Conservation (phyloP, 2,888 invertebrate species). For the Melipona beecheii region DNA sequence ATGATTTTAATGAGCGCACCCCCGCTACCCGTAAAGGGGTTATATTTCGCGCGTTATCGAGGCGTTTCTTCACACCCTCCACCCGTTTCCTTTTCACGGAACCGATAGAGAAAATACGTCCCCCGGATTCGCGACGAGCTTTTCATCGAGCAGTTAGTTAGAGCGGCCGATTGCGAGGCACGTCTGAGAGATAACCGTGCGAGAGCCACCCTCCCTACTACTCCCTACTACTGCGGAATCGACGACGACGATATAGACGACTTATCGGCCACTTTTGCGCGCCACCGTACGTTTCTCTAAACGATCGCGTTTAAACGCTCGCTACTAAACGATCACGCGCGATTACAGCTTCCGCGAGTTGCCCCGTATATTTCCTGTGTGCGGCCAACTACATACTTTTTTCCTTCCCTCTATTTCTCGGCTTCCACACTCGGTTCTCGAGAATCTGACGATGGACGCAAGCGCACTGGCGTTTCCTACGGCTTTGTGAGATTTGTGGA, state of each 20-base stretch:
- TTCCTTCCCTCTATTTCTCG: fast-evolving
- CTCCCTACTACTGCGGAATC: constrained; percentile 39
- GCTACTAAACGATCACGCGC: constrained; percentile 41
- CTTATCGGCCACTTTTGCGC: constrained; percentile 58
- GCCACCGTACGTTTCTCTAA: constrained; percentile 44
- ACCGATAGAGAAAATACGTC: constrained; percentile 27
- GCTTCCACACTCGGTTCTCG: background rate
- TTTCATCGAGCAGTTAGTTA: constrained; percentile 84
- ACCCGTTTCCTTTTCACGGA: background rate
- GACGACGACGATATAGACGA: constrained; percentile 54
- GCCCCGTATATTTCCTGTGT: constrained; percentile 24
- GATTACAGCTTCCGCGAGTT: constrained; percentile 47
- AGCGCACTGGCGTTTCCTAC: background rate
- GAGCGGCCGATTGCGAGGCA: constrained; percentile 50
- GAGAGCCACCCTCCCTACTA: background rate
- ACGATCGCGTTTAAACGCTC: constrained; percentile 49
- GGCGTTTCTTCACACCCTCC: background rate
- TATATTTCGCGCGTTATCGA: constrained; percentile 49
- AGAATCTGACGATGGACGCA: background rate
- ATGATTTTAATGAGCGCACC: constrained; percentile 41
- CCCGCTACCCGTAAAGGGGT: constrained; percentile 28
- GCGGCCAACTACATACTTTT: background rate
- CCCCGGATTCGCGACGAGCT: constrained; percentile 75
- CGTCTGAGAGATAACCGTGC: constrained; percentile 50
- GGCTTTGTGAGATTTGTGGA: background rate